phyloP scores from a whole-genome alignment of 64 coral and sea anemone genomes.

The Montipora foliosa region DNA sequence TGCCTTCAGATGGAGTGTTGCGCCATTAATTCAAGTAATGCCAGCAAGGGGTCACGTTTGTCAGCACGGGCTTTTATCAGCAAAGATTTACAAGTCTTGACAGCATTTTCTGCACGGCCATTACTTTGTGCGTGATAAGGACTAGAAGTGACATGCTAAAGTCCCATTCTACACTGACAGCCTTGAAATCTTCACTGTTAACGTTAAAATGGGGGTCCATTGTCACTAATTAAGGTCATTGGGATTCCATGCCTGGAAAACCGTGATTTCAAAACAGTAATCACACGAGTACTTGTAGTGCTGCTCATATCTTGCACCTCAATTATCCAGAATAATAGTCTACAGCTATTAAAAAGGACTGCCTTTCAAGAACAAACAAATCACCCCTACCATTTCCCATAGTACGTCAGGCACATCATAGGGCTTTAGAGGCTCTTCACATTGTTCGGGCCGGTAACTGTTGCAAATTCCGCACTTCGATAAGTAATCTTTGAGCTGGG shows the following conservation, averaged over 20 bases:
- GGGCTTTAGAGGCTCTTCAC: slow-evolving; percentile 7
- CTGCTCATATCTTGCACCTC: background rate
- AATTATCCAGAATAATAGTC: slow-evolving; percentile 8
- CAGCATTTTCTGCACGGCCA: slow-evolving; percentile 3
- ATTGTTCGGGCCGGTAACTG: background rate
- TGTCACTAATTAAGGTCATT: slow-evolving; percentile 7
- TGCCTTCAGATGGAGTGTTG: slow-evolving; percentile 26
- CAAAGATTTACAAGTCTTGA: slow-evolving; percentile 33
- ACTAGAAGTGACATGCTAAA: background rate
- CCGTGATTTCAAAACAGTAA: slow-evolving; percentile 12
- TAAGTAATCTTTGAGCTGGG: slow-evolving; percentile 24
- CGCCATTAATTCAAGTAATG: slow-evolving; percentile 12
- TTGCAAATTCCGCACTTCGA: slow-evolving; percentile 8
- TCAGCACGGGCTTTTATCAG: slow-evolving; percentile 12
- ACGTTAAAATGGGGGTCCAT: slow-evolving; percentile 27
- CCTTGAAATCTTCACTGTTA: slow-evolving; percentile 3
- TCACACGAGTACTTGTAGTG: slow-evolving; percentile 9
- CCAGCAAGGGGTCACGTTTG: background rate
- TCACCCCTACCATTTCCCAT: background rate
- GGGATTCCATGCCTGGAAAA: background rate
- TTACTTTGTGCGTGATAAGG: slow-evolving; percentile 13
- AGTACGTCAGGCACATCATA: background rate
- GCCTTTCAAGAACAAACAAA: slow-evolving; percentile 4
- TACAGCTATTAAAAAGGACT: slow-evolving; percentile 14
- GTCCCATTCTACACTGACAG: background rate